These are phyloP conservation scores for Sebastolobus altivelis DNA, from an alignment of 2,797 vertebrate genomes.

Conservation along the genomic window DNA sequence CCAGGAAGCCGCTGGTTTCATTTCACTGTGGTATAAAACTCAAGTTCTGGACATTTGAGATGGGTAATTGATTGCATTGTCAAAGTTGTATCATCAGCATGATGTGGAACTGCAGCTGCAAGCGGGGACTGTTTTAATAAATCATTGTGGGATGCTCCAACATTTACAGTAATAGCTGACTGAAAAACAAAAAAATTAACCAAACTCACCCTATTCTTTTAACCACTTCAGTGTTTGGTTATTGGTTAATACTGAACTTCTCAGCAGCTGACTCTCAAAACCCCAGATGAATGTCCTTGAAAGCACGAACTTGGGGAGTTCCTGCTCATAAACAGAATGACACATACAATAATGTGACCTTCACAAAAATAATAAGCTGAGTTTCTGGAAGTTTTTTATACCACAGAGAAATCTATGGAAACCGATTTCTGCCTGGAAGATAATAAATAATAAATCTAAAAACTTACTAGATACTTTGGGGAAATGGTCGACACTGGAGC, in stretches of 20 bases:
- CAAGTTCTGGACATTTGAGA: constrained; percentile 25
- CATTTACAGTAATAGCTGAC: neutral
- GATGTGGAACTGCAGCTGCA: constrained; percentile 4
- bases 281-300: constrained; percentile 42
- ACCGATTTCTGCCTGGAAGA: constrained; percentile 8
- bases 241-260: neutral
- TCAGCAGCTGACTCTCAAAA: constrained; percentile 8
- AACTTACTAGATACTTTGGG: neutral
- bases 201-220: neutral
- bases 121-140: neutral
- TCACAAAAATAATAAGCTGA: constrained; percentile 3
- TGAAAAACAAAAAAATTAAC: constrained; percentile 5
- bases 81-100: neutral
- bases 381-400: constrained; percentile 8
- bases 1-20: constrained; percentile 24
- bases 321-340: constrained; percentile 22
- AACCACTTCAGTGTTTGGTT: constrained; percentile 14
- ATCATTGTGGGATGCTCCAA: neutral
- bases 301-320: neutral
- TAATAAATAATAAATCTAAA: constrained; percentile 18
- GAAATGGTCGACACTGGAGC: neutral
- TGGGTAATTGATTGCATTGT: constrained; percentile 10
- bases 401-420: constrained; percentile 20
- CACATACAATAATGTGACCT: constrained; percentile 10
- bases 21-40: constrained; percentile 20